phyloP scores from a whole-genome alignment of 2,888 invertebrate genomes.

The Chrysodeixis includens region DNA sequence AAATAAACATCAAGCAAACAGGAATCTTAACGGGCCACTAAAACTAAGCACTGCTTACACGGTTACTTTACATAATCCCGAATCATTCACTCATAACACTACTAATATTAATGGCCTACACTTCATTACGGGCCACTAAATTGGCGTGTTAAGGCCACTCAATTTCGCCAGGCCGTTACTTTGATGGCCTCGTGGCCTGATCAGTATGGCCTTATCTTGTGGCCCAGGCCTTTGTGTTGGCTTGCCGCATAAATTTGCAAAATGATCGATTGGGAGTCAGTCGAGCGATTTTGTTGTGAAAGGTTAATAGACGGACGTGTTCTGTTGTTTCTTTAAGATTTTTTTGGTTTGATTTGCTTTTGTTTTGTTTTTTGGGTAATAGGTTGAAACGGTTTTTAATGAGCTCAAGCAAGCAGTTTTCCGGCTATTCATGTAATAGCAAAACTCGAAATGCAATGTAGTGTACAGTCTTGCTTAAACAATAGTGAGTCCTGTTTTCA shows the following conservation, averaged over 20 bases:
- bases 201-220: conserved; percentile 57
- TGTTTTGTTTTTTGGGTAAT: not conserved
- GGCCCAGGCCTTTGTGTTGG: conserved; percentile 54
- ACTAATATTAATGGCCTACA: conserved; percentile 18
- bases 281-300: conserved; percentile 41
- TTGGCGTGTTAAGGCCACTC: conserved; percentile 31
- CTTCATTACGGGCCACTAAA: conserved; percentile 46
- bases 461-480: too few relatives aligned
- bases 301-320: conserved; percentile 1
- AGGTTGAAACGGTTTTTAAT: too few relatives aligned
- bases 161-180: conserved; percentile 49
- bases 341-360: conserved; percentile 5
- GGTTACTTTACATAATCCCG: not conserved
- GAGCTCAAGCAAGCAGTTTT: too few relatives aligned
- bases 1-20: not conserved
- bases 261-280: conserved; percentile 59
- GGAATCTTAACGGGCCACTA: conserved; percentile 21
- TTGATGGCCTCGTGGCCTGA: conserved; percentile 53
- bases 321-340: not conserved
- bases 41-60: not conserved
- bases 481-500: too few relatives aligned
- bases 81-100: conserved; percentile 19
- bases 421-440: too few relatives aligned
- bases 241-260: conserved; percentile 61
- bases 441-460: too few relatives aligned